A percentile compares a stretch with the other conserved stretches of the same genome.
These are phyloP conservation scores for Athene cunicularia DNA, from an alignment of 2,113 vertebrate species.

Conservation along the genomic window DNA sequence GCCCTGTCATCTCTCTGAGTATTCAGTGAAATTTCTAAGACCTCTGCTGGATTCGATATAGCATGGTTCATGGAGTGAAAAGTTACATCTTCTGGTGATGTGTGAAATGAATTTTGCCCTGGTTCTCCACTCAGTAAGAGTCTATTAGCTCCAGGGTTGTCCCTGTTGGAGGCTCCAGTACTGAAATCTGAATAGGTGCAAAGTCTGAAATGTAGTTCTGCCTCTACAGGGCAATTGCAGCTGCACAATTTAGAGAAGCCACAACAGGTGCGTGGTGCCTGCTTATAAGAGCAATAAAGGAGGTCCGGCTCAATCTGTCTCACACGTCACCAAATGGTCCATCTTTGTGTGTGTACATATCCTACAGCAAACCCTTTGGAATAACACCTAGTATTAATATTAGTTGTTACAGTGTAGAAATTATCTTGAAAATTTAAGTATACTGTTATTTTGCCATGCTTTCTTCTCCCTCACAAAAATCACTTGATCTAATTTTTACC, in stretches of 20 bases:
- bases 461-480: not conserved
- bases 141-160: not conserved
- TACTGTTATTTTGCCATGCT: not conserved
- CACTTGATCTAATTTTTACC: not conserved
- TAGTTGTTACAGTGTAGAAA: not conserved
- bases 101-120: not conserved
- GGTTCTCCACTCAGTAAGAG: not conserved
- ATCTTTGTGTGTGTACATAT: not conserved
- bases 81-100: not conserved
- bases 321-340: fast-evolving
- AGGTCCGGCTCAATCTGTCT: not conserved
- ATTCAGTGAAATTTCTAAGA: not conserved
- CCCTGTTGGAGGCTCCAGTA: not conserved
- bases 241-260: not conserved
- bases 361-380: not conserved
- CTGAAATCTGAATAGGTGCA: not conserved
- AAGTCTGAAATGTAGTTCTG: not conserved
- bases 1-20: not conserved
- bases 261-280: fast-evolving
- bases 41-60: not conserved
- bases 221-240: not conserved
- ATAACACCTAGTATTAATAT: not conserved
- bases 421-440: not conserved
- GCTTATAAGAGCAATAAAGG: not conserved
- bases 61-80: not conserved